Evolutionary conservation across 2,888 invertebrate species (phyloP).

Genomic region (Apodemia duryi): DNA sequence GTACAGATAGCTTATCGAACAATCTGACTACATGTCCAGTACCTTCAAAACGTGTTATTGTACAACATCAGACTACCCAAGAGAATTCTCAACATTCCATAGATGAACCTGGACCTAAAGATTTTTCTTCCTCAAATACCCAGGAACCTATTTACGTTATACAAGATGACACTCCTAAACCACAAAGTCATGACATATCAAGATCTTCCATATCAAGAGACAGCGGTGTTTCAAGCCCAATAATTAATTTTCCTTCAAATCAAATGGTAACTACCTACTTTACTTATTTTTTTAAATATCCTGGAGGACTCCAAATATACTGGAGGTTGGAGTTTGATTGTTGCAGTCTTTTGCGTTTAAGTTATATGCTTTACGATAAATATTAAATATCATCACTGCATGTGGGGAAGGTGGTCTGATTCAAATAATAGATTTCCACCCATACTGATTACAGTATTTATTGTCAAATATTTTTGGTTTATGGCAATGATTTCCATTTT

Average conservation of each 20-base stretch:
- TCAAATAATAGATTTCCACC: no score
- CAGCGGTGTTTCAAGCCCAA: slow-evolving; percentile 10
- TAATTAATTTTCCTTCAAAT: not conserved
- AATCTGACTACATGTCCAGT: not conserved
- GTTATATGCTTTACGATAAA: no score
- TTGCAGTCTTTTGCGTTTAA: no score
- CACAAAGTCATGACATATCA: not conserved
- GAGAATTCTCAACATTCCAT: not conserved
- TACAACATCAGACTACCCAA: not conserved
- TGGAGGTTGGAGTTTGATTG: no score
- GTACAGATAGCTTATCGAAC: not conserved
- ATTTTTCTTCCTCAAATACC: not conserved
- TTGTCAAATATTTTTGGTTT: no score
- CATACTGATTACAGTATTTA: no score
- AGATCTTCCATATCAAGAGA: slow-evolving; percentile 12
- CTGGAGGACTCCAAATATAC: no score
- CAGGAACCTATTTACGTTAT: not conserved
- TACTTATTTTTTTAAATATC: not conserved
- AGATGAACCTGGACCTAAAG: not conserved
- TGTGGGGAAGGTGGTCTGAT: no score
- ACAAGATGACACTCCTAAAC: not conserved
- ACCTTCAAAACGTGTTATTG: not conserved
- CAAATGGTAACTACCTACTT: slow-evolving; percentile 3
- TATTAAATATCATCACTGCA: no score
- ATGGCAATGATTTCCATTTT: no score